Evolutionary conservation across 2,888 invertebrate genomes (phyloP).

Genomic region (Galeruca laticollis): DNA sequence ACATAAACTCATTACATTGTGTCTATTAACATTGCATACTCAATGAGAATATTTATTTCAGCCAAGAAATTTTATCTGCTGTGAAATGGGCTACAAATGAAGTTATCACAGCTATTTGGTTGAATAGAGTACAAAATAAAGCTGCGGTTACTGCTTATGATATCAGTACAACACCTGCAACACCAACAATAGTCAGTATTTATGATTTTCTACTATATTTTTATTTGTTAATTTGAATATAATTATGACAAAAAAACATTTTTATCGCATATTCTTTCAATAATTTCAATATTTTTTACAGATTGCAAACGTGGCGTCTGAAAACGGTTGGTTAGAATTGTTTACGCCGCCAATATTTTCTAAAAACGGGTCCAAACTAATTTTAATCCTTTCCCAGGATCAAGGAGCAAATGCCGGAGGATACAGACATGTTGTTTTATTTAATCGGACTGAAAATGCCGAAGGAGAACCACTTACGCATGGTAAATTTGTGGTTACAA

Average conservation of each 20-base stretch:
- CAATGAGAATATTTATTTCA: conserved; percentile 44
- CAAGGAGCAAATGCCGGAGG: conserved; percentile 70
- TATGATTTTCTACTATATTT: conserved; percentile 39
- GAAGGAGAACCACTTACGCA: conserved; percentile 68
- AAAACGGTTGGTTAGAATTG: conserved; percentile 83
- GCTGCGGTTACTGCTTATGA: conserved; percentile 65
- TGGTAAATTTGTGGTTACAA: conserved; percentile 78
- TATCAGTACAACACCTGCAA: conserved; percentile 32
- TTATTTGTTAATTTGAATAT: no score
- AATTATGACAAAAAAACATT: no score
- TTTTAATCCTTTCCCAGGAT: conserved; percentile 80
- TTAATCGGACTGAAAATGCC: conserved; percentile 65
- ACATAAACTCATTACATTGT: no score
- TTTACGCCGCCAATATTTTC: conserved; percentile 80
- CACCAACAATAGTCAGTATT: conserved; percentile 36
- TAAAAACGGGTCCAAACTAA: conserved; percentile 75
- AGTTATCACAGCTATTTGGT: conserved; percentile 84
- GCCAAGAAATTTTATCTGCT: conserved; percentile 74
- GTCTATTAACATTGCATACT: no score
- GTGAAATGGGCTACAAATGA: conserved; percentile 83
- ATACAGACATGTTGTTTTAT: conserved; percentile 77
- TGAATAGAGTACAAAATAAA: conserved; percentile 88
- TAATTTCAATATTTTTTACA: no score
- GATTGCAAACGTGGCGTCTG: conserved; percentile 67
- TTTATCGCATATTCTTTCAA: no score